Evolutionary conservation across 1,140 invertebrate species (phyloP).

Genomic region (Drosophila serrata): DNA sequence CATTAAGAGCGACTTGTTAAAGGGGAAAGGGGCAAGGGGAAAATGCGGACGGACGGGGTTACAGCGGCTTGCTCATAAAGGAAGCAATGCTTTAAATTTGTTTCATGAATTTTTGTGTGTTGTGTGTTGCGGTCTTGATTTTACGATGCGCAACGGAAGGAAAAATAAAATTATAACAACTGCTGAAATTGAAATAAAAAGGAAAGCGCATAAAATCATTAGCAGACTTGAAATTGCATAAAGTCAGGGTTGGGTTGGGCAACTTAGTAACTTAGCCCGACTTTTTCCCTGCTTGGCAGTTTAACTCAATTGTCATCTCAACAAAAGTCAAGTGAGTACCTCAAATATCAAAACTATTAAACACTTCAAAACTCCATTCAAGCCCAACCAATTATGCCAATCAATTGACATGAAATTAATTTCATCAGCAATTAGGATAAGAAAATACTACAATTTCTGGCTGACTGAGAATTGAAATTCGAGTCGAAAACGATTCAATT

Average conservation of each 20-base stretch:
- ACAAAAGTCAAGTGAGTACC: slow-evolving; percentile 1
- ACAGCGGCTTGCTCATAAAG: slow-evolving; percentile 53
- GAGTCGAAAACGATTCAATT: slow-evolving; percentile 23
- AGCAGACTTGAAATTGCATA: slow-evolving; percentile 41
- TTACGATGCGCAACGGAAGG: slow-evolving; percentile 51
- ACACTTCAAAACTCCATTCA: neutral
- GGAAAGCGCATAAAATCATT: slow-evolving; percentile 69
- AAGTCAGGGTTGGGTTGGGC: slow-evolving; percentile 1
- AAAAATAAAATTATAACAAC: slow-evolving; percentile 69
- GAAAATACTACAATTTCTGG: slow-evolving; percentile 34
- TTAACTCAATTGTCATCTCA: slow-evolving; percentile 24
- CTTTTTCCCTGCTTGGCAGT: neutral
- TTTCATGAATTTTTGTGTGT: slow-evolving; percentile 50
- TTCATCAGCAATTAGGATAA: slow-evolving; percentile 33
- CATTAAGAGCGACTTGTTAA: slow-evolving; percentile 51
- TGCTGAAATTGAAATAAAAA: slow-evolving; percentile 51
- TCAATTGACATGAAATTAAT: slow-evolving; percentile 38
- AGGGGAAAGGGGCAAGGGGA: neutral
- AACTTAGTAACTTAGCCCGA: neutral
- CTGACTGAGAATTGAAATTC: slow-evolving; percentile 10
- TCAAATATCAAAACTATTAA: neutral
- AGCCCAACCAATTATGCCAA: slow-evolving; percentile 20
- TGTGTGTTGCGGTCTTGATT: slow-evolving; percentile 47
- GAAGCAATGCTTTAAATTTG: slow-evolving; percentile 69
- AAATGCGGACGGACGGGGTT: neutral